Evolutionary conservation across 2,113 vertebrate genomes (phyloP), one percentile per base, ranked within the genome.

Genomic region (Pachypanchax playfairii): DNA sequence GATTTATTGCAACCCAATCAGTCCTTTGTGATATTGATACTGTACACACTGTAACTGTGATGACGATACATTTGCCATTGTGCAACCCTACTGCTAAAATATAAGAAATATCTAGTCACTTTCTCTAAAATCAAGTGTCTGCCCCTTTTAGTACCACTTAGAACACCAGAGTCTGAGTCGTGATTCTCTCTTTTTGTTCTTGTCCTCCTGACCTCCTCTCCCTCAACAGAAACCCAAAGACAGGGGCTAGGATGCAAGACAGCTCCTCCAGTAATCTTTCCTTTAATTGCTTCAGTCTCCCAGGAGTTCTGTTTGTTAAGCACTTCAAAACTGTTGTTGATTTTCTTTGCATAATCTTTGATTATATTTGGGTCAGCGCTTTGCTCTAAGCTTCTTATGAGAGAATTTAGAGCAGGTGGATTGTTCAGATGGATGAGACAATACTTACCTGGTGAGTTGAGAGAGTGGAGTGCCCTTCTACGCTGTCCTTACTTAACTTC

Each of bases 241-340:
- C 55, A 63, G 73, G 47, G 52, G 59, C 73, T 33, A 44, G 41
- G 54, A 77, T 71, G 65, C 72, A 88, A 81, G 86, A 88, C 85
- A 85, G 86, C 88, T 90, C 86, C 88, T 76, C 64, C 62, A 89
- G 87, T 86, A 53, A 89, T 88, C 89, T 87, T 80, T 77, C 65
- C 58, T 90, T 88, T 90, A 91, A 92, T 92, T 90, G 83, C 86
- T 68, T 53, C 0, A 59, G 54, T 55, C 46, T 90, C 90, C 87
- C 89, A 49, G 28, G 88, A 86, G 87, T 74, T 63, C 54, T 60
- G 31, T 83, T 80, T 79, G 84, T 84, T 88, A 86, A 88, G 86
- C 58, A 70, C 79, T 87, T 57, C 57, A 67, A 83, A 87, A 86
- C 76, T 82, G 77, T 84, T 90, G 85, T 89, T 89, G 88, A 87